phyloP scores from a whole-genome alignment of 1,140 invertebrate species.

The Hyles vespertilio region DNA sequence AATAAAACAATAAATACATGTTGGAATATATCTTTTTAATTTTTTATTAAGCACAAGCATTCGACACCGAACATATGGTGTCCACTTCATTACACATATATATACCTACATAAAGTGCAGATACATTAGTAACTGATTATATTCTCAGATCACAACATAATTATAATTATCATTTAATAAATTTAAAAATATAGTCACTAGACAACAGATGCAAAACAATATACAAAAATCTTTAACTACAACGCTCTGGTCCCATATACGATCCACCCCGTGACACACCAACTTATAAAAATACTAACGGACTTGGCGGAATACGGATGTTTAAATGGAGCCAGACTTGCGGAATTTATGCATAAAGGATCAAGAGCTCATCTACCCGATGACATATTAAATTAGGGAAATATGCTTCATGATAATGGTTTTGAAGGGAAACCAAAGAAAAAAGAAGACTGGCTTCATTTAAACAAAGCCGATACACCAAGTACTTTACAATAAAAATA shows the following conservation, averaged over 20 bases:
- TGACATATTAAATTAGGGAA: too few relatives aligned
- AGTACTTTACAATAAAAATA: conserved; percentile 15
- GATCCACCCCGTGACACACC: conserved; percentile 29
- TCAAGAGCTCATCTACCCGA: too few relatives aligned
- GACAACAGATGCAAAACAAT: conserved; percentile 48
- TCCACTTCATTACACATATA: conserved; percentile 28
- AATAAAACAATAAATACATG: conserved; percentile 40
- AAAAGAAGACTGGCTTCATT: too few relatives aligned
- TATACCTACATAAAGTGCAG: conserved; percentile 28
- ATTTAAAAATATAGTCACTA: conserved; percentile 43
- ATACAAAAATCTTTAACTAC: conserved; percentile 24
- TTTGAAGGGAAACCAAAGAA: too few relatives aligned
- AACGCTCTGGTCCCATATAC: conserved; percentile 58
- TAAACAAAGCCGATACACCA: too few relatives aligned
- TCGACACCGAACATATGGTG: conserved; percentile 35
- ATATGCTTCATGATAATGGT: too few relatives aligned
- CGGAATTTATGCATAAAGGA: too few relatives aligned
- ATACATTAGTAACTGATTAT: conserved; percentile 55
- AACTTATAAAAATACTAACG: conserved; percentile 32
- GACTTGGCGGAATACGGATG: too few relatives aligned
- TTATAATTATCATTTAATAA: conserved; percentile 40
- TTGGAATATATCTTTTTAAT: conserved; percentile 61
- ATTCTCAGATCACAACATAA: conserved; percentile 57
- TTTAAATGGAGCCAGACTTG: too few relatives aligned
- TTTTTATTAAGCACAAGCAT: conserved; percentile 66